phyloP scores from a whole-genome alignment of 2,888 invertebrate genomes.

The Elmis aenea region DNA sequence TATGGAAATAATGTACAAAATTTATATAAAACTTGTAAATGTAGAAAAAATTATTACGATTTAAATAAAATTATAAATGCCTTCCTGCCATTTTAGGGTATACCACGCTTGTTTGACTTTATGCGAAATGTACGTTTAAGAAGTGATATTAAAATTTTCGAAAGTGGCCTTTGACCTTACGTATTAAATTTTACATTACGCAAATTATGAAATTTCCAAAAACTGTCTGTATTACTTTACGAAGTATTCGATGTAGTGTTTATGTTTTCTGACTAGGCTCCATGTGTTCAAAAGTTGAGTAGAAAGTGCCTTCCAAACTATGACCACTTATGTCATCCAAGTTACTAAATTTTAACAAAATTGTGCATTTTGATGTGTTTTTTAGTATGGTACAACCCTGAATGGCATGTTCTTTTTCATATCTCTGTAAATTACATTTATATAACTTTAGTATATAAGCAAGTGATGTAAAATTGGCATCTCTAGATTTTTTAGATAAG shows the following conservation, averaged over 20 bases:
- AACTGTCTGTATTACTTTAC: conserved; percentile 19
- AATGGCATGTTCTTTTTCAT: conserved; percentile 60
- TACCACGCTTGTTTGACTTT: conserved; percentile 49
- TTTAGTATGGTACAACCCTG: conserved; percentile 68
- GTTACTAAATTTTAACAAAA: conserved; percentile 44
- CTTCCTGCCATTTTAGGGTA: conserved; percentile 61
- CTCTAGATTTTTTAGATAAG: conserved; percentile 35
- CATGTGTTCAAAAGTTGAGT: conserved; percentile 71
- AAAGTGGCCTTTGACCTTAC: conserved; percentile 46
- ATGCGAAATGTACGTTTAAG: conserved; percentile 37
- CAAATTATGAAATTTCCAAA: conserved; percentile 31
- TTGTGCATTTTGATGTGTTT: conserved; percentile 44
- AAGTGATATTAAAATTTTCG: conserved; percentile 45
- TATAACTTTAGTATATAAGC: conserved; percentile 37
- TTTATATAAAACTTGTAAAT: conserved; percentile 49
- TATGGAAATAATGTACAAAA: conserved; percentile 51
- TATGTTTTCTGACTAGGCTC: conserved; percentile 55
- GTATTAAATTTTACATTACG: conserved; percentile 31
- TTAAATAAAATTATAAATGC: conserved; percentile 53
- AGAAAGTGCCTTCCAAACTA: conserved; percentile 80
- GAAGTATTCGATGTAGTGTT: not conserved
- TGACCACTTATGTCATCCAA: conserved; percentile 54
- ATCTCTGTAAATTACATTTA: conserved; percentile 43
- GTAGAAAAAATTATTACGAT: conserved; percentile 47
- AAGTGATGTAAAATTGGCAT: conserved; percentile 44